Evolutionary conservation across 2,113 vertebrate species (phyloP).

Genomic region (Pongo abelii): DNA sequence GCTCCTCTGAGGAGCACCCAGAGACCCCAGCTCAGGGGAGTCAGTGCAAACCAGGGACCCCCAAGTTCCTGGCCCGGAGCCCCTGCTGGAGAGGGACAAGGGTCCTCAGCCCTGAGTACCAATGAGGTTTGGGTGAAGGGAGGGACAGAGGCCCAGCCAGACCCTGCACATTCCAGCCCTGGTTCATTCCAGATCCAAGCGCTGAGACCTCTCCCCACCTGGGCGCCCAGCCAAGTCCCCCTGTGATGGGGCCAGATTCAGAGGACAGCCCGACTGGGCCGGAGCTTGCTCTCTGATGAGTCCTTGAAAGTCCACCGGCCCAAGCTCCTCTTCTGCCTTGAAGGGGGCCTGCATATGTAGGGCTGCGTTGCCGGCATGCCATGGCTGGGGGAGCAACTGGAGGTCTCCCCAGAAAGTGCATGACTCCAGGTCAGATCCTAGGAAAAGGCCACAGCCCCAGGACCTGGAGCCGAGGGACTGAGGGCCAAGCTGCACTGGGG

Average conservation of each 20-base stretch:
- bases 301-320: constrained; percentile 73
- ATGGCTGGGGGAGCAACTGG: background rate
- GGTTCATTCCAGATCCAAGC: background rate
- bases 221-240: background rate
- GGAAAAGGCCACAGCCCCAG: background rate
- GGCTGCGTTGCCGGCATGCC: constrained; percentile 48
- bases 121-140: accelerated
- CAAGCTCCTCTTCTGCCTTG: background rate
- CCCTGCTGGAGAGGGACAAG: background rate
- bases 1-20: background rate
- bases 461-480: background rate
- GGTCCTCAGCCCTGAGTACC: background rate
- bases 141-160: background rate
- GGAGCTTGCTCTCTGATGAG: background rate
- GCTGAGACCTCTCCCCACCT: constrained; percentile 35
- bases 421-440: background rate
- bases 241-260: background rate
- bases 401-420: background rate
- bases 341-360: background rate
- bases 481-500: background rate
- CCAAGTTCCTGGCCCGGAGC: background rate
- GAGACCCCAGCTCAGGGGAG: background rate
- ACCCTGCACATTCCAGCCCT: background rate
- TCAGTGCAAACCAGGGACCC: background rate
- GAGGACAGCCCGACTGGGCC: background rate